phyloP scores from a whole-genome alignment of 2,797 vertebrate species.

The Pygocentrus nattereri region DNA sequence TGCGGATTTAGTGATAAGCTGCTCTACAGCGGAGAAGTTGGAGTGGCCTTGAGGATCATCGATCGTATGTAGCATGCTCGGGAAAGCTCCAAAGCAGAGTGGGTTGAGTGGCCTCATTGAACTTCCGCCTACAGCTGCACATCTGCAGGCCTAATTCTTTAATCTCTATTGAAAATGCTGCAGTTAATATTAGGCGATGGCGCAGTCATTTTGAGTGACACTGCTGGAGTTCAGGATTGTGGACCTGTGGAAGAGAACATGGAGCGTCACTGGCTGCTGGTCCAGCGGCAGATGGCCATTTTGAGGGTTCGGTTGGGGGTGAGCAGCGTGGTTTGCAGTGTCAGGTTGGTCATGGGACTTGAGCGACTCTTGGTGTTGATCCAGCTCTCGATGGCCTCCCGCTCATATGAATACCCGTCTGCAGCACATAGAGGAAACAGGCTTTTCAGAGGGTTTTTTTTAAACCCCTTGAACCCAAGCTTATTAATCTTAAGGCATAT shows the following conservation, averaged over 20 bases:
- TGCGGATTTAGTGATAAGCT: neutral
- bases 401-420: slow-evolving; percentile 98
- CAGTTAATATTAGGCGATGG: neutral
- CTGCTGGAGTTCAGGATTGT: neutral
- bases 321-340: slow-evolving; percentile 84
- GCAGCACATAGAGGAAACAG: slow-evolving; percentile 36
- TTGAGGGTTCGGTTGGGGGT: slow-evolving; percentile 94
- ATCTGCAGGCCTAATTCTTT: neutral
- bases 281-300: slow-evolving; percentile 95
- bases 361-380: slow-evolving; percentile 87
- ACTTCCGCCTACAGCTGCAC: neutral
- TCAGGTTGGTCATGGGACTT: slow-evolving; percentile 97
- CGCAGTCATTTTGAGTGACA: too few relatives aligned
- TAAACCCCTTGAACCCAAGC: too few relatives aligned
- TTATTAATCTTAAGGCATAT: neutral
- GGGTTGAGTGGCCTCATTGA: neutral
- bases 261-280: slow-evolving; percentile 66
- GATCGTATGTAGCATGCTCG: neutral
- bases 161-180: neutral
- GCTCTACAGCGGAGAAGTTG: neutral
- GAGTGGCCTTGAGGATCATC: slow-evolving; percentile 2
- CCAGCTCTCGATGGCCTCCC: slow-evolving; percentile 92
- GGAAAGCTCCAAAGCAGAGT: neutral
- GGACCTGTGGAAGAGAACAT: neutral
- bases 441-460: neutral